Base-by-base conservation (phyloP, 37 sponge, comb jelly and placozoan genomes). In the Ianthella basta region DNA sequence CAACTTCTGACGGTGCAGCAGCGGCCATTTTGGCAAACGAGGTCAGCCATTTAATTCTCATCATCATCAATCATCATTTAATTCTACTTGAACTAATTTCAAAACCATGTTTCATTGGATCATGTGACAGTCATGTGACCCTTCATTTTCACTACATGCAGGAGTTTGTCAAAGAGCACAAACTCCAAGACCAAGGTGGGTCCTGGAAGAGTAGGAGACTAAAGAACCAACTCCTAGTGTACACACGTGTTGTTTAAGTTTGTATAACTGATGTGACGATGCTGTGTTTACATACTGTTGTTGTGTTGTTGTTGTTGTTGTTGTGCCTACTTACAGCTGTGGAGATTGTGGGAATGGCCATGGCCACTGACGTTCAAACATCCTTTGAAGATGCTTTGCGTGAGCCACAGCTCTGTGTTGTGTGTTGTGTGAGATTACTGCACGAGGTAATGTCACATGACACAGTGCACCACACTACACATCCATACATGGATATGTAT, bases 1-100 rank as follows among this genome's bases (percentile, higher is more conserved):
- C 93, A 20, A 89, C 88, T 6, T 92, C 93, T 0, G 93, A 92
- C 55, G 93, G 93, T 35, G 87, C 89, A 30, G 93, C 90, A 37
- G 93, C 93, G 41, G 89, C 70, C 30, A 80, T 92, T 20, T 50
- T 92, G 50, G 84, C 86, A 61, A 92, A 61, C 70, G 90, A 92
- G 67, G 83, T 83, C 15, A 59, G 77, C n/a, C 24, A 63, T 20
- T 24, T 39, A 18, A n/a, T n/a, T n/a, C n/a, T n/a, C n/a, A n/a
- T n/a, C n/a, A n/a, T n/a, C n/a, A n/a, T n/a, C n/a, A n/a, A n/a
- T n/a, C n/a, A n/a, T n/a, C n/a, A n/a, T n/a, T n/a, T n/a, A n/a
- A n/a, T n/a, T n/a, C n/a, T n/a, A n/a, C n/a, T n/a, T 44, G 50
- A 3, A 44, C 8, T 10, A 44, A 3, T 10, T 44, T 8, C 8